These are phyloP conservation scores for Tiliacea aurago DNA, from an alignment of 2,888 invertebrate species.

Conservation along the genomic window DNA sequence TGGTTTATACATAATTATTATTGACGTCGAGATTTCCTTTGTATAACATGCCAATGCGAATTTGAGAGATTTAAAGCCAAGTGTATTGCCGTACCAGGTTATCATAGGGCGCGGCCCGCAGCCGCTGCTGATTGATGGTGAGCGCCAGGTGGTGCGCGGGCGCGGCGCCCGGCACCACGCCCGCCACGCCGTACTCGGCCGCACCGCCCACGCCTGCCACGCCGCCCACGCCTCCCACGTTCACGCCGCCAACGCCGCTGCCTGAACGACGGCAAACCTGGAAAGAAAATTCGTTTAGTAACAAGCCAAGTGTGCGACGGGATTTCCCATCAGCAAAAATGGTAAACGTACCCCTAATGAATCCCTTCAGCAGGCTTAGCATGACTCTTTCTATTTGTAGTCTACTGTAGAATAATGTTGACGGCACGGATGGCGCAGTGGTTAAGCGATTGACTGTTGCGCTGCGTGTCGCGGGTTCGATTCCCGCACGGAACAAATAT, in stretches of 20 bases:
- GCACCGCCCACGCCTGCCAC: slow-evolving; percentile 80
- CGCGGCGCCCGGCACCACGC: slow-evolving; percentile 90
- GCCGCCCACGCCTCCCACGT: slow-evolving; percentile 74
- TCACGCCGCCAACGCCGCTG: slow-evolving; percentile 68
- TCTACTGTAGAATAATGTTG: no score
- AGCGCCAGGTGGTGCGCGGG: slow-evolving; percentile 94
- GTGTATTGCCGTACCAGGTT: slow-evolving; percentile 90
- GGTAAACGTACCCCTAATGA: not conserved
- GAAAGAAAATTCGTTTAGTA: not conserved
- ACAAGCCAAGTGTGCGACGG: not conserved
- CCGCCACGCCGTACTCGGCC: slow-evolving; percentile 76
- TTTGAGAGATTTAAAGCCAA: not conserved
- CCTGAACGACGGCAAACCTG: slow-evolving; percentile 89
- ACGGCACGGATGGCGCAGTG: no score
- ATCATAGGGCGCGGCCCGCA: slow-evolving; percentile 94
- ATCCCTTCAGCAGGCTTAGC: not conserved
- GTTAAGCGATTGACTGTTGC: no score
- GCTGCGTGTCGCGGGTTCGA: no score
- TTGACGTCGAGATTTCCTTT: not conserved
- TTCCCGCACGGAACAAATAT: no score
- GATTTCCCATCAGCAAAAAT: not conserved
- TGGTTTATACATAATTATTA: no score
- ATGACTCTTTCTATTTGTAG: no score
- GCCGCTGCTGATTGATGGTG: slow-evolving; percentile 97
- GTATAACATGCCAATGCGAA: not conserved